Evolutionary conservation across 2,113 vertebrate species (phyloP).

Genomic region (Pelmatolapia mariae): DNA sequence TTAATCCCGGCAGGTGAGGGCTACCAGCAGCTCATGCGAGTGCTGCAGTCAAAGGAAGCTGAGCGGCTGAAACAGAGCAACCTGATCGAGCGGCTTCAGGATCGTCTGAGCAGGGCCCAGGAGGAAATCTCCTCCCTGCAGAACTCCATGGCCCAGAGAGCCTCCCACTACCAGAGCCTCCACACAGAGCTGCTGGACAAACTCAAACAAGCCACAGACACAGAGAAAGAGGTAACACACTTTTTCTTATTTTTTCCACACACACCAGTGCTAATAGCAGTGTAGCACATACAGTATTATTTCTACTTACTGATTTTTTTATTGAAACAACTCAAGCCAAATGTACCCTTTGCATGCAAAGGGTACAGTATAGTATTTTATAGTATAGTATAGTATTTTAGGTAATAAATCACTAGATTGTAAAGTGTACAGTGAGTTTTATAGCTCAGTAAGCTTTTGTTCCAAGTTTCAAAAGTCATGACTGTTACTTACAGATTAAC

Average conservation of each 20-base stretch:
- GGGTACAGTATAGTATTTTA: not conserved
- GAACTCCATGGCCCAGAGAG: constrained; percentile 83
- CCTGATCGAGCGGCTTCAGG: constrained; percentile 71
- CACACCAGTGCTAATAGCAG: not conserved
- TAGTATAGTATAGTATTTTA: not conserved
- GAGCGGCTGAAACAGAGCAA: constrained; percentile 73
- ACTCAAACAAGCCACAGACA: constrained; percentile 73
- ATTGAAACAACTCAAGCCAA: not conserved
- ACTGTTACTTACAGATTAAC: not conserved
- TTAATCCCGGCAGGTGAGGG: constrained; percentile 55
- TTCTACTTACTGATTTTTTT: not conserved
- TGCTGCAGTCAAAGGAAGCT: constrained; percentile 75
- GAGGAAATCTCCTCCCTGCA: constrained; percentile 83
- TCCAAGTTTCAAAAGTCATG: not conserved
- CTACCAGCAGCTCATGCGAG: constrained; percentile 71
- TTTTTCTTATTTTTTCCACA: not conserved
- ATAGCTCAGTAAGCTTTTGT: not conserved
- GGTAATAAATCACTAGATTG: not conserved
- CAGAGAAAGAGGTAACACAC: constrained; percentile 77
- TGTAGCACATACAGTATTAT: not conserved
- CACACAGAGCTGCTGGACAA: constrained; percentile 87
- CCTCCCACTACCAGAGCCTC: constrained; percentile 84
- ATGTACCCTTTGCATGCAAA: not conserved
- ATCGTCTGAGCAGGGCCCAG: constrained; percentile 77
- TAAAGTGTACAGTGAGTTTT: not conserved